A percentile compares a stretch with the other conserved stretches of the same genome.
These are phyloP conservation scores for Diabrotica virgifera DNA, from an alignment of 1,140 invertebrate species.

Conservation along the genomic window DNA sequence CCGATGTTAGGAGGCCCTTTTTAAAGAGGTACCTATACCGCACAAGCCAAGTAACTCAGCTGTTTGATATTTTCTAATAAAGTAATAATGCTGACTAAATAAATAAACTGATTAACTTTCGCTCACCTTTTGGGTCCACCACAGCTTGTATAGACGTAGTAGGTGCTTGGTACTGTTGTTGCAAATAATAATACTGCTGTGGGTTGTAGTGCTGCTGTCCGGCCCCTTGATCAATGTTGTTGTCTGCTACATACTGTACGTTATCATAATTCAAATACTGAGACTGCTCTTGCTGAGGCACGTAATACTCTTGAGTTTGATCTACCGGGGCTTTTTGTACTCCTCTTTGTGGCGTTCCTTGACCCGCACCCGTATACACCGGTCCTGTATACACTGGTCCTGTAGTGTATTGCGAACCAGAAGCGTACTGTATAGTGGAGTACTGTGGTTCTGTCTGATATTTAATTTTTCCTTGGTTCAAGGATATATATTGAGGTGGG, in stretches of 20 bases:
- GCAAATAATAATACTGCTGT: conserved; percentile 38
- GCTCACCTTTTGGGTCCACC: conserved; percentile 37
- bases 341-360: conserved; percentile 5
- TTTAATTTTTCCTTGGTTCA: background rate
- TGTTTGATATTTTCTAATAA: too few species aligned
- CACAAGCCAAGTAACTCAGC: too few species aligned
- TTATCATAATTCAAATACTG: conserved; percentile 30
- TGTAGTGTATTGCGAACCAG: background rate
- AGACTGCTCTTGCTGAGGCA: conserved; percentile 26
- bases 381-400: conserved; percentile 3
- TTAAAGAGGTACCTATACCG: too few species aligned
- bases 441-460: background rate
- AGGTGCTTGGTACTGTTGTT: conserved; percentile 35
- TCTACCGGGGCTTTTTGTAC: background rate
- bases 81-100: background rate
- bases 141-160: conserved; percentile 36
- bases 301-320: conserved; percentile 12
- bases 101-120: background rate
- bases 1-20: too few species aligned
- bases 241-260: conserved; percentile 36
- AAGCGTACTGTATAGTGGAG: background rate
- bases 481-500: conserved; percentile 7
- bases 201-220: conserved; percentile 29
- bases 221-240: conserved; percentile 26
- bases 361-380: background rate